Evolutionary conservation across 1,140 invertebrate species (phyloP).

Genomic region (Thaumatotibia leucotreta): DNA sequence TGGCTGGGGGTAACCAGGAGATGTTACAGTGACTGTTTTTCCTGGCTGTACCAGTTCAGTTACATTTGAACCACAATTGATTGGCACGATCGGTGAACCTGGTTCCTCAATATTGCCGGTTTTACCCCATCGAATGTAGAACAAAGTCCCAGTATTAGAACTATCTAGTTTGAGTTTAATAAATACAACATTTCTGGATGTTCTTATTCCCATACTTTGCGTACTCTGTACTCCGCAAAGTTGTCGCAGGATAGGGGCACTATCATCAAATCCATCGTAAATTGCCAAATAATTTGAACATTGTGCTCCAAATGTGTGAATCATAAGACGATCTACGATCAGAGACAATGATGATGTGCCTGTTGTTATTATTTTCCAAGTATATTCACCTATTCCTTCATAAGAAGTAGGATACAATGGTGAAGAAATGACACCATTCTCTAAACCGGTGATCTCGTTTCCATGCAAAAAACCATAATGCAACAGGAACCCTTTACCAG

Average conservation of each 20-base stretch:
- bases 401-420: slow-evolving; percentile 84
- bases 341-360: slow-evolving; percentile 67
- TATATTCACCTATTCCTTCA: slow-evolving; percentile 66
- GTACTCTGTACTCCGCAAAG: slow-evolving; percentile 73
- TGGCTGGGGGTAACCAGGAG: slow-evolving; percentile 88
- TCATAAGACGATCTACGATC: slow-evolving; percentile 43
- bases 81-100: slow-evolving; percentile 32
- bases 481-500: slow-evolving; percentile 85
- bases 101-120: slow-evolving; percentile 15
- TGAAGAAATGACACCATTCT: slow-evolving; percentile 83
- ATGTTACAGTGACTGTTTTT: slow-evolving; percentile 66
- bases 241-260: slow-evolving; percentile 76
- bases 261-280: slow-evolving; percentile 84
- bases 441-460: slow-evolving; percentile 78
- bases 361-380: slow-evolving; percentile 84
- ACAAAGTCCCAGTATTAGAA: slow-evolving; percentile 73
- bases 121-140: slow-evolving; percentile 80
- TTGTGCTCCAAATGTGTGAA: slow-evolving; percentile 31
- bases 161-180: slow-evolving; percentile 75
- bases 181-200: slow-evolving; percentile 80
- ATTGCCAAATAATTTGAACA: slow-evolving; percentile 76
- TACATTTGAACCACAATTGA: slow-evolving; percentile 71
- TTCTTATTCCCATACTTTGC: slow-evolving; percentile 71
- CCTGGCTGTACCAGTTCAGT: slow-evolving; percentile 37
- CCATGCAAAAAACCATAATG: slow-evolving; percentile 82